These are phyloP conservation scores for Psix sp. DNA, from an alignment of 1,140 invertebrate genomes.

Conservation along the genomic window DNA sequence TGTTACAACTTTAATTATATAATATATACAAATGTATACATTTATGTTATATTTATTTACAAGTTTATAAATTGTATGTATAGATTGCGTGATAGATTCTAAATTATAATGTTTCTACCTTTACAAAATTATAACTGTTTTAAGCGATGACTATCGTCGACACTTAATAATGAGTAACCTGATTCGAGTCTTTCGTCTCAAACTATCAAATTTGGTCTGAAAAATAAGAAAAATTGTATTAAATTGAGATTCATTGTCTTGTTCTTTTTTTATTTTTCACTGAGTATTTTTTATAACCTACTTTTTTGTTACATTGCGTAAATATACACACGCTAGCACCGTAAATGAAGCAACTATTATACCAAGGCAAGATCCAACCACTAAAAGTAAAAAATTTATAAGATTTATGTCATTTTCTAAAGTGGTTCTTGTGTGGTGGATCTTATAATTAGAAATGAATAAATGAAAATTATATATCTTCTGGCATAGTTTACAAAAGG, in stretches of 20 bases:
- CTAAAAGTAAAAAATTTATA: slow-evolving; percentile 17
- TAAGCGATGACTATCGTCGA: slow-evolving; percentile 4
- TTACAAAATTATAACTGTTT: slow-evolving; percentile 22
- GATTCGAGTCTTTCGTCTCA: too few relatives aligned
- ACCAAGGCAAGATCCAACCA: slow-evolving; percentile 7
- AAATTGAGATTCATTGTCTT: slow-evolving; percentile 2
- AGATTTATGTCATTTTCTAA: too few relatives aligned
- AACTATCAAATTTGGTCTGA: slow-evolving; percentile 1
- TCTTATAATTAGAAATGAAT: too few relatives aligned
- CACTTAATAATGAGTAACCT: too few relatives aligned
- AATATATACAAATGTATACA: slow-evolving; percentile 9
- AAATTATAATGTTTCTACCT: slow-evolving; percentile 24
- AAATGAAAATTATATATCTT: too few relatives aligned
- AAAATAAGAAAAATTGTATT: not conserved
- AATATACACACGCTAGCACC: slow-evolving; percentile 3
- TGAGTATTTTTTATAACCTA: too few relatives aligned
- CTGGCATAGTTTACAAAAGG: too few relatives aligned
- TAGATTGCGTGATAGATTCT: slow-evolving; percentile 14
- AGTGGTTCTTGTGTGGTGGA: too few relatives aligned
- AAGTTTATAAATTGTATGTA: slow-evolving; percentile 29
- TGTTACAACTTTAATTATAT: slow-evolving; percentile 6
- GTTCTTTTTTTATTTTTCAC: not conserved
- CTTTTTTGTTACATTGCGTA: not conserved
- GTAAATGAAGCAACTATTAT: slow-evolving; percentile 9
- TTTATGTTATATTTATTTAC: slow-evolving; percentile 26